A percentile compares a stretch with the other conserved stretches of the same genome.
These are phyloP conservation scores for Spodoptera picta DNA, from an alignment of 2,888 invertebrate species.

Conservation along the genomic window DNA sequence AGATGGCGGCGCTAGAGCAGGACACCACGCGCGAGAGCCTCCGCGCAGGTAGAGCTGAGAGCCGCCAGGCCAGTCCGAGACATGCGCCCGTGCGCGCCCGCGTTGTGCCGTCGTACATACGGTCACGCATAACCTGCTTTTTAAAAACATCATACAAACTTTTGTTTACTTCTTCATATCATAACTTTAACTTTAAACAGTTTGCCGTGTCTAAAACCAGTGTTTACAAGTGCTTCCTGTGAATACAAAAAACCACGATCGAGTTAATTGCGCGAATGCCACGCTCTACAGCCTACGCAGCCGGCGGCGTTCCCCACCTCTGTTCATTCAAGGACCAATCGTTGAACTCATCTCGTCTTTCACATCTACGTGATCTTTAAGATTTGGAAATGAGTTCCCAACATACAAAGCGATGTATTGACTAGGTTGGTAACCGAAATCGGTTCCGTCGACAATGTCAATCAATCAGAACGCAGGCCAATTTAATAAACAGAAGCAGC, in stretches of 20 bases:
- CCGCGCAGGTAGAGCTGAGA: slow-evolving; percentile 75
- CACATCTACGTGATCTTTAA: slow-evolving; percentile 69
- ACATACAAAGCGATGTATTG: slow-evolving; percentile 67
- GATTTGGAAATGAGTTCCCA: slow-evolving; percentile 75
- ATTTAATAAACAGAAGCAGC: slow-evolving; percentile 85
- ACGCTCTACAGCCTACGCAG: slow-evolving; percentile 86
- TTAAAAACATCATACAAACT: slow-evolving; percentile 65
- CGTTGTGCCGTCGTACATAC: slow-evolving; percentile 65
- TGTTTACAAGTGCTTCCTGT: slow-evolving; percentile 59
- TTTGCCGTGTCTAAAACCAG: slow-evolving; percentile 40
- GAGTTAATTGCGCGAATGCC: slow-evolving; percentile 85
- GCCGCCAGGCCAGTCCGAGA: slow-evolving; percentile 72
- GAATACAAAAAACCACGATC: slow-evolving; percentile 54
- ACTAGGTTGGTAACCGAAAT: slow-evolving; percentile 73
- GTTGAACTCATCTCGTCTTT: slow-evolving; percentile 81
- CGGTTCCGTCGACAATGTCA: slow-evolving; percentile 82
- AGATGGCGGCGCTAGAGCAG: slow-evolving; percentile 74
- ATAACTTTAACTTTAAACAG: slow-evolving; percentile 29
- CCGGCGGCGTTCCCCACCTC: slow-evolving; percentile 85
- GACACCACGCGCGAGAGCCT: slow-evolving; percentile 73
- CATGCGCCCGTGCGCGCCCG: slow-evolving; percentile 81
- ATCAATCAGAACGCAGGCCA: slow-evolving; percentile 85
- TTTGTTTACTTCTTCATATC: slow-evolving; percentile 42
- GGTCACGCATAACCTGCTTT: slow-evolving; percentile 67
- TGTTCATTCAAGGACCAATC: slow-evolving; percentile 86